Evolutionary conservation across 1,140 invertebrate genomes (phyloP), one percentile per base, ranked within the genome.

Genomic region (Bombus polaris): DNA sequence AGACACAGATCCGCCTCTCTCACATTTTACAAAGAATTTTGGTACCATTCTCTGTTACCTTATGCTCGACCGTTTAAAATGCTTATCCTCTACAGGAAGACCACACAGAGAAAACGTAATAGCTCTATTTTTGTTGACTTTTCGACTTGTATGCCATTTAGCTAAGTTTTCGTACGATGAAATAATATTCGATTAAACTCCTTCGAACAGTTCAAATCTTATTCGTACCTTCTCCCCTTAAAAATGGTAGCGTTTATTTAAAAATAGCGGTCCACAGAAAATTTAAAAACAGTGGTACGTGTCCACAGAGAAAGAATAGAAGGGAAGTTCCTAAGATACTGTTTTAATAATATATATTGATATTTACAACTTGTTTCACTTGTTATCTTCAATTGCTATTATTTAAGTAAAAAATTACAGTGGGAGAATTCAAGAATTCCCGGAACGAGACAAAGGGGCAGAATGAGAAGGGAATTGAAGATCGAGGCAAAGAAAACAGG

Each of bases 21-120:
- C 62, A 28, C 37, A 47, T 8, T 77, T 42, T 70, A 44, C 42
- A 57, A 83, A 83, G 28, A 83, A 83, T 76, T 76, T 83, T 77
- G 13, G 13, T 47, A 35, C 10, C 59, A 10, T 10, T 62, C 9
- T 13, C 13, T n/a, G 3, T 35, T 66, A 47, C 10, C 28, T 37
- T 47, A 32, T 8, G 9, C 25, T 47, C 8, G 2, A n/a, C n/a
- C 8, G 22, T 66, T 44, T 35, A 15, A n/a, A 15, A 66, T 32
- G 62, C 28, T 62, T n/a, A 62, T 53, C 18, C 18, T 22, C 47
- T 2, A 22, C 0, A 53, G 47, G 47, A 22, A 22, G 18, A 53
- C 0, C 47, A 6, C 47, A 8, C 47, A 18, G 5, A 53, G 28
- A 59, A 4, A 59, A 59, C 6, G 28, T 28, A 12, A 18, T 8